Conservation (phyloP, 2,888 invertebrate species). For the Apodemia duryi region DNA sequence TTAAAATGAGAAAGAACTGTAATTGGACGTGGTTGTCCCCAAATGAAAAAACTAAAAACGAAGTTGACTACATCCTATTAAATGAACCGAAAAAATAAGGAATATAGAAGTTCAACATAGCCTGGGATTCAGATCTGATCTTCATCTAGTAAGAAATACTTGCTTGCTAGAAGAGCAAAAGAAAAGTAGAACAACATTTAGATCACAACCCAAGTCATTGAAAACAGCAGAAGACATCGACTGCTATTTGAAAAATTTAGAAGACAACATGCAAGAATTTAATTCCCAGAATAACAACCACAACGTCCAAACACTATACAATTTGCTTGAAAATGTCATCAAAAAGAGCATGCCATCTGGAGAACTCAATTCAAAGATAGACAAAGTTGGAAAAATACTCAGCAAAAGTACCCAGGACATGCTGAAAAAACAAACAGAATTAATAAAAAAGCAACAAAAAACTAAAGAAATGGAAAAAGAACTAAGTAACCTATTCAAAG, state of each 20-base stretch:
- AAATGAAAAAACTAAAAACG: conserved; percentile 16
- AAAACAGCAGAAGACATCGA: conserved; percentile 21
- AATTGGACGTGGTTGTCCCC: conserved; percentile 25
- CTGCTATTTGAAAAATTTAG: conserved; percentile 16
- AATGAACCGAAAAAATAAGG: conserved; percentile 19
- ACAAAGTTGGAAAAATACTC: conserved; percentile 20
- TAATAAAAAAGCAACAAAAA: conserved; percentile 22
- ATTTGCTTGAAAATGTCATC: conserved; percentile 17
- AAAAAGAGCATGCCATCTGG: conserved; percentile 18
- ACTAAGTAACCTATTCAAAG: conserved; percentile 12
- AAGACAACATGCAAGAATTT: conserved; percentile 18
- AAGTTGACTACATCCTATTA: conserved; percentile 21
- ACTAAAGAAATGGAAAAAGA: conserved; percentile 19
- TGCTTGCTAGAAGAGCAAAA: not conserved
- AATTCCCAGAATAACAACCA: conserved; percentile 2
- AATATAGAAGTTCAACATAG: not conserved
- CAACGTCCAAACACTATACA: conserved; percentile 20
- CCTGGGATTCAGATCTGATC: conserved; percentile 5
- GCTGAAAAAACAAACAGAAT: conserved; percentile 22
- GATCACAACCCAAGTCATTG: not conserved
- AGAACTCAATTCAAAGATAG: conserved; percentile 12
- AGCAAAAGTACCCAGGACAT: conserved; percentile 15
- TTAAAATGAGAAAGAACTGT: conserved; percentile 19
- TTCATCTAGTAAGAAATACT: not conserved
- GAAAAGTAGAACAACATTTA: conserved; percentile 22